Evolutionary conservation across 2,888 invertebrate genomes (phyloP), one percentile per base, ranked within the genome.

Genomic region (Alviniconcha strummeri): DNA sequence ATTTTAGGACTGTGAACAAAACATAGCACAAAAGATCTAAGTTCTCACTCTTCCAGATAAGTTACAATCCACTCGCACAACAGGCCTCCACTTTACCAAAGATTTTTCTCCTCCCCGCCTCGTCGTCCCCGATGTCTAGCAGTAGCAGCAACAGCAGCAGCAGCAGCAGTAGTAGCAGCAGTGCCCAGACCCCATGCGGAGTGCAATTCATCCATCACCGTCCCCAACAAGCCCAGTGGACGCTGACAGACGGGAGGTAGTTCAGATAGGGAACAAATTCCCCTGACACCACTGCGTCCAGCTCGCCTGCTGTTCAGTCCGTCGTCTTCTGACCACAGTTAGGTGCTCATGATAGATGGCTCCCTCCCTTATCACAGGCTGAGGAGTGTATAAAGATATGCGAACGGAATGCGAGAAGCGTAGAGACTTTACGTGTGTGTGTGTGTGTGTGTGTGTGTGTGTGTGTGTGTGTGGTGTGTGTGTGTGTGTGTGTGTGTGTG

Each of bases 221-320:
- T 1, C 71, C 71, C 4, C 71, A 71, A 71, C 71, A 71, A 71
- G 71, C 71, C 5, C 71, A 13, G 17, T 71, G 17, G 13, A 17
- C 19, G 13, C n/a, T 71, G 71, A 71, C 71, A 19, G 71, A 71
- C 71, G 17, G 71, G 71, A n/a, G 17, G 8, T 8, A 19, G 11
- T 17, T 19, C 71, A 17, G 71, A 71, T n/a, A 71, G 71, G 17
- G 71, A 71, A 71, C 71, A 71, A 71, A 71, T 71, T 71, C 71
- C 71, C 71, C 71, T n/a, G 71, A 71, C 71, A 71, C n/a, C 71
- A n/a, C 19, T n/a, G 71, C n/a, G 17, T 19, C 19, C 11, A n/a
- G n/a, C n/a, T 17, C 71, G 15, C 13, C 71, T 13, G 71, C n/a
- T 13, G 71, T 11, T 8, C 8, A 11, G n/a, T 71, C 71, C 17